These are phyloP conservation scores for Maniola hyperantus DNA, from an alignment of 2,888 invertebrate species.

Conservation along the genomic window DNA sequence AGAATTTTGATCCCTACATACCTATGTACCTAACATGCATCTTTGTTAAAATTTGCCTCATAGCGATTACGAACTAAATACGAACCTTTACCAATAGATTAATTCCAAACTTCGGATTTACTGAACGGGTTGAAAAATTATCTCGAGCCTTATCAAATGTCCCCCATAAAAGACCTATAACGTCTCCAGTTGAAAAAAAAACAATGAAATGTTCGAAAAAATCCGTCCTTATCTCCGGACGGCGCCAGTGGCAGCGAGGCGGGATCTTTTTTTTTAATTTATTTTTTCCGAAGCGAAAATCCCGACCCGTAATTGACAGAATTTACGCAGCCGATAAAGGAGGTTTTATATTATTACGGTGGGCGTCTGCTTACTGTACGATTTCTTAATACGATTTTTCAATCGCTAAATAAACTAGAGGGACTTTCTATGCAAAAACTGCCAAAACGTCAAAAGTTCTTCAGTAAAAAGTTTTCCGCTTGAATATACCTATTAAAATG, in stretches of 20 bases:
- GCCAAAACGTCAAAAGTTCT: no score
- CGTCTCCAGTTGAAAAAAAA: conserved; percentile 50
- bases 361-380: conserved; percentile 34
- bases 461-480: no score
- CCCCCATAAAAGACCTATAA: conserved; percentile 62
- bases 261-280: conserved; percentile 46
- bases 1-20: no score
- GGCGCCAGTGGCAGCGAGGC: conserved; percentile 66
- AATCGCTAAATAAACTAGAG: conserved; percentile 25
- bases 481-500: no score
- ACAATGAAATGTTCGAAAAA: conserved; percentile 57
- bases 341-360: conserved; percentile 49
- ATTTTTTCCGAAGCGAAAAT: conserved; percentile 49
- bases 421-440: no score
- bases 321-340: conserved; percentile 69
- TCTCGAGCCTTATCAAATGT: conserved; percentile 52
- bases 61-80: background rate
- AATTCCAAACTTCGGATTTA: conserved; percentile 29
- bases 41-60: background rate
- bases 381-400: conserved; percentile 11
- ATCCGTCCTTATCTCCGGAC: conserved; percentile 57
- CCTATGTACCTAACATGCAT: no score
- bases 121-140: conserved; percentile 52
- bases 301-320: conserved; percentile 65
- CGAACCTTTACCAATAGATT: conserved; percentile 30